These are phyloP conservation scores for Hyphantria cunea DNA, from an alignment of 1,140 invertebrate genomes.

Conservation along the genomic window DNA sequence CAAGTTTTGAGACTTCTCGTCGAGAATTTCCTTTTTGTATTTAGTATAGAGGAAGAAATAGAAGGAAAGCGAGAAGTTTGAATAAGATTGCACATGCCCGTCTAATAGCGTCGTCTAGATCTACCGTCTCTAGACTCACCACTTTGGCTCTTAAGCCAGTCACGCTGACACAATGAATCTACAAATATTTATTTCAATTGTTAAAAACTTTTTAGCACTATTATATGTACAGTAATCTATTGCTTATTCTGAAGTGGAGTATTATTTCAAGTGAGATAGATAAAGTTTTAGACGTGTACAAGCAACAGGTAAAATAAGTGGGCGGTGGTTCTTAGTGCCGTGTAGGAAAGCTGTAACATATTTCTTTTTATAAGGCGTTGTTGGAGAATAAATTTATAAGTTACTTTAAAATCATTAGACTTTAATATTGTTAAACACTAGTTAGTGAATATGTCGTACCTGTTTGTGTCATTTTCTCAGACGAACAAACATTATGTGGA, in stretches of 20 bases:
- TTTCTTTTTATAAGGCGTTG: neutral
- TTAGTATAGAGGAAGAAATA: constrained; percentile 39
- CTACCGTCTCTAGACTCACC: constrained; percentile 78
- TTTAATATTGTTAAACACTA: too few relatives aligned
- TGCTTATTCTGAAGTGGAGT: constrained; percentile 17
- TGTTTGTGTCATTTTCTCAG: constrained; percentile 94
- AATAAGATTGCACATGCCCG: constrained; percentile 65
- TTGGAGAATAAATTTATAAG: too few relatives aligned
- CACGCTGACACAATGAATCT: constrained; percentile 80
- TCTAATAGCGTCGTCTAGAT: constrained; percentile 73
- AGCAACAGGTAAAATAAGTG: constrained; percentile 27
- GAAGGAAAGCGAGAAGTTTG: constrained; percentile 47
- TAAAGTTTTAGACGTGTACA: constrained; percentile 22
- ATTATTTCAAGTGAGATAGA: constrained; percentile 16
- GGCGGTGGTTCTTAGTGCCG: constrained; percentile 9
- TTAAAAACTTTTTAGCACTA: constrained; percentile 32
- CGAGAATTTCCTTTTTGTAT: constrained; percentile 27
- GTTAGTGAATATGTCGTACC: constrained; percentile 67
- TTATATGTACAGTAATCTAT: constrained; percentile 21
- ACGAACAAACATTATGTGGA: constrained; percentile 88
- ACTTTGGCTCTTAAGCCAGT: constrained; percentile 78
- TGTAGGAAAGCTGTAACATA: neutral
- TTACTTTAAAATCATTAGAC: too few relatives aligned
- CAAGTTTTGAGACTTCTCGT: constrained; percentile 17
- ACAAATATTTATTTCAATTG: constrained; percentile 63